Percentiles rank a stretch among this genome's conserved stretches.
These are phyloP conservation scores for Condylostylus longicornis DNA, from an alignment of 1,140 invertebrate species.

Conservation along the genomic window DNA sequence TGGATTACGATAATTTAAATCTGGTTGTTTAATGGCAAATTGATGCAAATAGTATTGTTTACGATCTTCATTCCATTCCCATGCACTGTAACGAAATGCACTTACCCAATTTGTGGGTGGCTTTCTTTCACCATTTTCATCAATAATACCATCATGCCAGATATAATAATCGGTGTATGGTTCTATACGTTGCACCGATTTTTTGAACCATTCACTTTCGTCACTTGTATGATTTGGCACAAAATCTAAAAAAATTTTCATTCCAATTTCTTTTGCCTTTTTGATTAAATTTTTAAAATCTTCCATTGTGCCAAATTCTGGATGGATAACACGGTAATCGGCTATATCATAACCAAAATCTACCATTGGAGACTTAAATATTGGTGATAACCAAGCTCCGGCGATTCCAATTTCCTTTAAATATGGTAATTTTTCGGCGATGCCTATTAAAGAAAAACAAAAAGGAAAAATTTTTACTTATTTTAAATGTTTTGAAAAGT, in stretches of 20 bases:
- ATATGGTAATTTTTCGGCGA: slow-evolving; percentile 36
- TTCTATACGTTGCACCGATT: slow-evolving; percentile 36
- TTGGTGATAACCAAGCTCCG: slow-evolving; percentile 53
- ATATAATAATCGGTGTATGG: slow-evolving; percentile 56
- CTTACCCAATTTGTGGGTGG: slow-evolving; percentile 43
- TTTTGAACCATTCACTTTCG: slow-evolving; percentile 55
- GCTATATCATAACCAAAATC: slow-evolving; percentile 62
- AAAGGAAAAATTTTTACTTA: slow-evolving; percentile 41
- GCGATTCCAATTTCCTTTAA: slow-evolving; percentile 39
- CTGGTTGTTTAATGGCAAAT: slow-evolving; percentile 46
- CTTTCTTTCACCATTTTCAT: slow-evolving; percentile 19
- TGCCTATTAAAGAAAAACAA: slow-evolving; percentile 47
- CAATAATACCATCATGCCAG: slow-evolving; percentile 41
- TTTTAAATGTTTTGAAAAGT: slow-evolving; percentile 29
- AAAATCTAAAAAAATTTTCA: slow-evolving; percentile 50
- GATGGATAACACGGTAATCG: slow-evolving; percentile 58
- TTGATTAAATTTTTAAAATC: slow-evolving; percentile 51
- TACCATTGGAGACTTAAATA: slow-evolving; percentile 50
- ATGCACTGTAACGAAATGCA: slow-evolving; percentile 33
- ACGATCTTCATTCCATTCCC: slow-evolving; percentile 37
- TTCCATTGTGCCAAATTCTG: slow-evolving; percentile 52
- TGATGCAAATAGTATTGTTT: slow-evolving; percentile 46
- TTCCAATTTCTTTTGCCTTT: slow-evolving; percentile 38
- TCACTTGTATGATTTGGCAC: slow-evolving; percentile 64
- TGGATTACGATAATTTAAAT: slow-evolving; percentile 51